Conservation (phyloP, 2,113 vertebrate species). For the Muscicapa adusta region DNA sequence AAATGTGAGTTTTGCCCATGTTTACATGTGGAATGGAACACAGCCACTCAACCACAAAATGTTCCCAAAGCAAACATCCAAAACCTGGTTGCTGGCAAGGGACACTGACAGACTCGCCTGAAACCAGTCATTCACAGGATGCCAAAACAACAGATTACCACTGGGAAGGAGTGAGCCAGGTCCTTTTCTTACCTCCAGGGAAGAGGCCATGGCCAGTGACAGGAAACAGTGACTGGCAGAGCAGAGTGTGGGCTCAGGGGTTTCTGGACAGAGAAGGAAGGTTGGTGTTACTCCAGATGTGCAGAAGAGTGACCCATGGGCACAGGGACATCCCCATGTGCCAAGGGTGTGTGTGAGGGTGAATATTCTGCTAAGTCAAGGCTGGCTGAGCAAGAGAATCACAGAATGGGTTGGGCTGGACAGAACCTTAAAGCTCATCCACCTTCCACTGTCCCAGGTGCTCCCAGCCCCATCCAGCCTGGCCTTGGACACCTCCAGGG, state of each 20-base stretch:
- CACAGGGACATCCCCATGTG: neutral
- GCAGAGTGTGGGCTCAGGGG: neutral
- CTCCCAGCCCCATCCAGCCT: accelerated
- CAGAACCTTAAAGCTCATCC: neutral
- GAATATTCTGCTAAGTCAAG: neutral
- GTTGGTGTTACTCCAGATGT: neutral
- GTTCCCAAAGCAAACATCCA: slow-evolving; percentile 70
- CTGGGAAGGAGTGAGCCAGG: neutral
- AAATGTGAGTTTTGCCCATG: slow-evolving; percentile 39
- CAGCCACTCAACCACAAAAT: slow-evolving; percentile 55
- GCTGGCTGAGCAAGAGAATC: neutral
- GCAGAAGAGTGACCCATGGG: neutral
- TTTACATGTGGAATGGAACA: slow-evolving; percentile 69
- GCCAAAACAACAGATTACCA: slow-evolving; percentile 26
- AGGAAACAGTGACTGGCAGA: neutral
- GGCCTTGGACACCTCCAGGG: neutral
- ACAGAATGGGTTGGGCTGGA: neutral
- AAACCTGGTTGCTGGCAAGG: slow-evolving; percentile 63
- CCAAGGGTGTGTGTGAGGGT: neutral
- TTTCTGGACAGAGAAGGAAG: neutral
- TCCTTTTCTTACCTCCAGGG: slow-evolving; percentile 45
- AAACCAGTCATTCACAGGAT: slow-evolving; percentile 27
- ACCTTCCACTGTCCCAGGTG: neutral
- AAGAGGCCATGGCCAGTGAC: slow-evolving; percentile 19
- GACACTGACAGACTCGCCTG: neutral